Base-by-base conservation (phyloP, 1,140 invertebrate species). In the Oncopeltus fasciatus region DNA sequence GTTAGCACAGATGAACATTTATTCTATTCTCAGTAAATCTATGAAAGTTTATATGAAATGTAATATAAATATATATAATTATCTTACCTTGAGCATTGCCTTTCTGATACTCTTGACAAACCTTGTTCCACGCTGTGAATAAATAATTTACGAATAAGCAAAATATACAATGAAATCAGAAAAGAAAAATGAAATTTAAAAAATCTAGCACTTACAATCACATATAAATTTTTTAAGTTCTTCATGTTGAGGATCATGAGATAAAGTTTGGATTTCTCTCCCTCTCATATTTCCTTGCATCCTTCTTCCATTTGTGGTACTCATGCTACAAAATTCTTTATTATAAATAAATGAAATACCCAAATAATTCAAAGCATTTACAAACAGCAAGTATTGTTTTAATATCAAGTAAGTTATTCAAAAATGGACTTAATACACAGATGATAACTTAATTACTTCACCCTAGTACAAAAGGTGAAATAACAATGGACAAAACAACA, bases 251-350 rank as follows among this genome's bases (percentile, higher is more conserved):
- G 56, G 56, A 57, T 20, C 28, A 1, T 26, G 31, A 44, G 20
- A 47, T 24, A 21, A 8, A 44, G 20, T 47, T 33, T 59, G 29
- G 71, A 21, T 49, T 29, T 64, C 60, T 58, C 64, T 64, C 57
- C 26, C 44, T 20, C 57, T 67, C 57, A 72, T 68, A 57, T 74
- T 71, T 1, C 70, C 68, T 1, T 72, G 70, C 57, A 69, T 69
- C 66, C 74, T 73, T 66, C 76, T 77, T 8, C 75, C 76, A 70
- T 76, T 77, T 71, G 75, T 73, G 0, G 74, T 68, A 27, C 73
- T 71, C 68, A 72, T 70, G 63, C 63, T 64, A 14, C 1, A 57
- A 62, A 28, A 31, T 4, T 46, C 2, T 9, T 9, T 9, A 38
- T 38, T 46, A 18, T n/a, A n/a, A n/a, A n/a, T n/a, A n/a, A n/a